Evolutionary conservation across 2,888 invertebrate species (phyloP).

Genomic region (Tenthredo amoena): DNA sequence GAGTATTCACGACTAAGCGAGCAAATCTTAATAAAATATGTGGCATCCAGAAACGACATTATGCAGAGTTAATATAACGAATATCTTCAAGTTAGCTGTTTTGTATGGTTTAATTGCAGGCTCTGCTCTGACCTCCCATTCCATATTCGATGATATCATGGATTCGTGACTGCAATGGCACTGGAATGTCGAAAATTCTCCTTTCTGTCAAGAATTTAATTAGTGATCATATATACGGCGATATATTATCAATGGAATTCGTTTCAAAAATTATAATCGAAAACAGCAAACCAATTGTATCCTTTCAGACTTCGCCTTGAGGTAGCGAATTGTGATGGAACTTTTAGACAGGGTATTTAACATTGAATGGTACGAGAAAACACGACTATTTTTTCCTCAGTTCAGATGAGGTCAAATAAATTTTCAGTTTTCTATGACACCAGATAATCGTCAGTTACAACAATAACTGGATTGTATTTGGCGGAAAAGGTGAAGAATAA

Average conservation of each 20-base stretch:
- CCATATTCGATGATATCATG: constrained; percentile 3
- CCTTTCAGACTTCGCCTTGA: not conserved
- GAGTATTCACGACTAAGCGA: not conserved
- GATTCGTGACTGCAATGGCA: not conserved
- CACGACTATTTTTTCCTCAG: not conserved
- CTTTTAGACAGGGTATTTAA: not conserved
- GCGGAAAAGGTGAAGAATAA: not conserved
- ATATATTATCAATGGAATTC: not conserved
- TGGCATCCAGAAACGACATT: not conserved
- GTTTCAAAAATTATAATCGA: not conserved
- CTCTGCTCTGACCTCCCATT: constrained; percentile 15
- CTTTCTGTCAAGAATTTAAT: not conserved
- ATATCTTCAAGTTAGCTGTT: not conserved
- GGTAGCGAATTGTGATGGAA: not conserved
- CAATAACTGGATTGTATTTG: too few relatives aligned
- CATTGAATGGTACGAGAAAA: not conserved
- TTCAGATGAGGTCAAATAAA: not conserved
- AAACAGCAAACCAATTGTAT: not conserved
- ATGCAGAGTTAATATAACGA: constrained; percentile 4
- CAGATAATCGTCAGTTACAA: not conserved
- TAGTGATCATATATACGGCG: not conserved
- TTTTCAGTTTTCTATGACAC: not conserved
- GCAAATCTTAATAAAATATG: not conserved
- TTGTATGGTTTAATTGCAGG: not conserved
- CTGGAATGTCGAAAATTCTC: not conserved